These are phyloP conservation scores for Chionoecetes opilio DNA, from an alignment of 1,140 invertebrate species.

Conservation along the genomic window DNA sequence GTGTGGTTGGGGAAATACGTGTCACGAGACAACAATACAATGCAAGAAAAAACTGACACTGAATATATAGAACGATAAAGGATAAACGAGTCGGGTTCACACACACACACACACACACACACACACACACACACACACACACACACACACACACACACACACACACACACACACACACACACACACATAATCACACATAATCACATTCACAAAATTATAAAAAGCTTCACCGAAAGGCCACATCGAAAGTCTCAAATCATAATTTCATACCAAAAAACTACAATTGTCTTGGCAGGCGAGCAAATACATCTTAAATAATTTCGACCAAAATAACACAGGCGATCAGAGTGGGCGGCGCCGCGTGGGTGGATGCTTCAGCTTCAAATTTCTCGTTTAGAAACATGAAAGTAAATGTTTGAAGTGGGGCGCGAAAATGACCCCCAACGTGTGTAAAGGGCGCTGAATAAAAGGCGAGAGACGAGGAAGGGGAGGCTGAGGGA, in stretches of 20 bases:
- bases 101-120: slow-evolving; percentile 3
- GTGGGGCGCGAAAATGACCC: too few relatives aligned
- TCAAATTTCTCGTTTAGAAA: too few relatives aligned
- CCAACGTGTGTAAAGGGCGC: too few relatives aligned
- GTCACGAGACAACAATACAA: too few relatives aligned
- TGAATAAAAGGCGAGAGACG: too few relatives aligned
- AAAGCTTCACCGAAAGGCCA: background rate
- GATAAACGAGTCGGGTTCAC: background rate
- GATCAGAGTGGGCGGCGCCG: background rate
- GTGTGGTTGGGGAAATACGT: background rate
- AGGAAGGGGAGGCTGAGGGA: too few relatives aligned
- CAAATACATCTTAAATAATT: slow-evolving; percentile 5
- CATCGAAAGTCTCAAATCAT: background rate
- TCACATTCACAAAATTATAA: too few relatives aligned
- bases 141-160: slow-evolving; percentile 6
- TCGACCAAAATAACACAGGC: background rate
- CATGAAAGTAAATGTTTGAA: too few relatives aligned
- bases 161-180: slow-evolving; percentile 27
- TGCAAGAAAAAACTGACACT: too few relatives aligned
- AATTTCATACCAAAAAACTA: background rate
- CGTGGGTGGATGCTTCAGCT: too few relatives aligned
- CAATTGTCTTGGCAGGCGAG: background rate
- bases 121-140: slow-evolving; percentile 27
- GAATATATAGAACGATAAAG: background rate
- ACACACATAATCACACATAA: background rate